Conservation (phyloP, 2,888 invertebrate species). For the Rhopalosiphum nymphaeae region DNA sequence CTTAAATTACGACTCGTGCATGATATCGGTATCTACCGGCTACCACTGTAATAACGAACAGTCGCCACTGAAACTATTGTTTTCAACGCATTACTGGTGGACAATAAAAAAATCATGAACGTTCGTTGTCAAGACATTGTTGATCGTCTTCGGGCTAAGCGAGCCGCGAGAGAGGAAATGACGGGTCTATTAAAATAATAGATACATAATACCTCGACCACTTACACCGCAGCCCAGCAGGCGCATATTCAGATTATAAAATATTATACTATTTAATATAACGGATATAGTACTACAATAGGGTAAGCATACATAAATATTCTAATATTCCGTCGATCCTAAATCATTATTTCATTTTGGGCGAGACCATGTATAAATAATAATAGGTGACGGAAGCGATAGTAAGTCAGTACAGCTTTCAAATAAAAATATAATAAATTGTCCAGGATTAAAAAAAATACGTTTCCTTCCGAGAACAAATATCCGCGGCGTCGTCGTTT, state of each 20-base stretch:
- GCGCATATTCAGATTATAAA: neutral
- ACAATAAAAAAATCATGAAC: slow-evolving; percentile 1
- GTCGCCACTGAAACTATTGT: neutral
- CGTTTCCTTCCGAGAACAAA: neutral
- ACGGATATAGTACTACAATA: neutral
- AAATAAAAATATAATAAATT: neutral
- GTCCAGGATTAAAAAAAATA: neutral
- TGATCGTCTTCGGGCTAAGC: neutral
- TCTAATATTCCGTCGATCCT: neutral
- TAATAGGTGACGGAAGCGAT: neutral
- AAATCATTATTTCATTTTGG: neutral
- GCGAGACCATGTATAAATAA: neutral
- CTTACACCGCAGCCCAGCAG: neutral
- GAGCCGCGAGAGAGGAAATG: neutral
- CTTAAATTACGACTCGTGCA: slow-evolving; percentile 20
- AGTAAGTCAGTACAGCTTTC: neutral
- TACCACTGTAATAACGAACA: neutral
- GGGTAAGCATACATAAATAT: neutral
- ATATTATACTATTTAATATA: neutral
- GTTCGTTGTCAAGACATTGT: neutral
- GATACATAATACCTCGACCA: neutral
- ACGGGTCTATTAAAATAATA: neutral
- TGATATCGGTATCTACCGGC: neutral
- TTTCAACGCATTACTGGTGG: neutral
- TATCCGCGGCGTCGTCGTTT: neutral